Percentiles rank a stretch among this genome's conserved stretches.
Conservation (phyloP, 2,797 vertebrate species). For the Steatocranus sp. region DNA sequence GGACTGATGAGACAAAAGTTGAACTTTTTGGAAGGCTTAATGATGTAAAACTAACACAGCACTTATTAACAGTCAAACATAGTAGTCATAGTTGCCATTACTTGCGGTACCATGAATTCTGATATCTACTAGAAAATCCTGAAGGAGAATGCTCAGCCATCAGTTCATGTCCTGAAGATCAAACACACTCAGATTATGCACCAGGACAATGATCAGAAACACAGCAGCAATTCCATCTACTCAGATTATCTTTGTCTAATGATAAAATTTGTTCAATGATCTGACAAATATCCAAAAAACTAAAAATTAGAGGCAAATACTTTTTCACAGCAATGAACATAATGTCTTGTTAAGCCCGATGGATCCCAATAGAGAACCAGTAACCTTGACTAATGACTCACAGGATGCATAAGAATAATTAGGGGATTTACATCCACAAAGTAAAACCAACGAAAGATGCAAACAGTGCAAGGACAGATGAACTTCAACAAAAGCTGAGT, state of each 20-base stretch:
- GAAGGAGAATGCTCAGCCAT: neutral
- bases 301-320: neutral
- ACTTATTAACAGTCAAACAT: neutral
- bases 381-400: neutral
- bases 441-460: neutral
- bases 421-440: neutral
- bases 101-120: rapidly evolving
- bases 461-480: neutral
- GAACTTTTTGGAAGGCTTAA: neutral
- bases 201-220: neutral
- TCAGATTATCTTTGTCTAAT: neutral
- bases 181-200: neutral
- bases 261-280: neutral
- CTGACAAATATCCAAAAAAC: neutral
- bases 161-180: neutral
- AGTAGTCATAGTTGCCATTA: rapidly evolving
- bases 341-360: rapidly evolving
- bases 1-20: neutral
- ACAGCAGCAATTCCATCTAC: neutral
- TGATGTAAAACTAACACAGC: neutral
- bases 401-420: neutral
- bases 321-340: neutral
- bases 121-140: neutral
- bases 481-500: neutral
- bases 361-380: neutral